phyloP scores from a whole-genome alignment of 2,888 invertebrate genomes.

The Pristionchus entomophagus region DNA sequence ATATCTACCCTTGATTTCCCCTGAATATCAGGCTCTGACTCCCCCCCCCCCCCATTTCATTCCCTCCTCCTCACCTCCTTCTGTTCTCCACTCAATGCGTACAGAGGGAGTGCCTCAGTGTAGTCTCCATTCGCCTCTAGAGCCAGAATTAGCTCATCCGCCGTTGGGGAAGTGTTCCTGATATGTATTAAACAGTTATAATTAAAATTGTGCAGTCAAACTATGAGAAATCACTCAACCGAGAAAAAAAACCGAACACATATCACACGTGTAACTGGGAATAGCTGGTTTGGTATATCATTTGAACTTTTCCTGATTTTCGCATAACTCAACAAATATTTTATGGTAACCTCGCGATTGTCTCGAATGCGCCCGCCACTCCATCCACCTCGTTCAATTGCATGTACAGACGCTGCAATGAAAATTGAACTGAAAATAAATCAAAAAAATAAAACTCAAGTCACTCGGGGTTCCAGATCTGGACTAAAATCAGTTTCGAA shows the following conservation, averaged over 20 bases:
- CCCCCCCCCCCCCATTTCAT: not conserved
- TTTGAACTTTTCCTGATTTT: no score
- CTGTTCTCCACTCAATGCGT: constrained; percentile 46
- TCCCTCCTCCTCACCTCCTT: constrained; percentile 48
- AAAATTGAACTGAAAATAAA: no score
- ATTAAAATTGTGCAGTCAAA: no score
- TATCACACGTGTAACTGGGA: no score
- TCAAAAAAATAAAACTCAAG: no score
- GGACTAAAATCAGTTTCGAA: no score
- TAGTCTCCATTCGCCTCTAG: constrained; percentile 57
- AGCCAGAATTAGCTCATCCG: constrained; percentile 54
- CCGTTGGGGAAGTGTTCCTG: constrained; percentile 41
- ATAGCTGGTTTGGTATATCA: no score
- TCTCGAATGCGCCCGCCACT: constrained; percentile 54
- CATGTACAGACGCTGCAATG: constrained; percentile 51
- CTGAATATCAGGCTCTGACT: not conserved
- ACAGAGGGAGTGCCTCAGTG: constrained; percentile 54
- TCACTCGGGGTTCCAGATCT: not conserved
- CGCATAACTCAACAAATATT: no score
- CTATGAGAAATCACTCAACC: not conserved
- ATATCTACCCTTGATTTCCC: no score
- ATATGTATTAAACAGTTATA: not conserved
- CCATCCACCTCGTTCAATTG: constrained; percentile 56
- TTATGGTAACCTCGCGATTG: constrained; percentile 37
- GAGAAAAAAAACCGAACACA: not conserved